A percentile compares a stretch with the other conserved stretches of the same genome.
phyloP scores from a whole-genome alignment of 2,113 vertebrate species.

The Vulpes lagopus region DNA sequence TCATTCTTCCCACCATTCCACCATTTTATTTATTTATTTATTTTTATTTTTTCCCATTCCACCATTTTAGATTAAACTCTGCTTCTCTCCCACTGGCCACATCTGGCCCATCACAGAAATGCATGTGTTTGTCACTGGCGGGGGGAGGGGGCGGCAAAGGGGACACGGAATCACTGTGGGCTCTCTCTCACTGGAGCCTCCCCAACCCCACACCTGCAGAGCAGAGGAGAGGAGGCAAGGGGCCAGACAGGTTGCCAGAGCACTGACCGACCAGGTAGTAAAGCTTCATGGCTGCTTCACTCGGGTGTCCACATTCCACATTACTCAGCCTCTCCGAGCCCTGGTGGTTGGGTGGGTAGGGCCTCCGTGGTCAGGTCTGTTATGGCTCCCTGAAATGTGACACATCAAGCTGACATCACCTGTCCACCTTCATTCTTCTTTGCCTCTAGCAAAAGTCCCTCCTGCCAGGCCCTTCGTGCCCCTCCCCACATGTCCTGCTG shows the following conservation, averaged over 20 bases:
- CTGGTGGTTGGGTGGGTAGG: not conserved
- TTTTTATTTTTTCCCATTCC: not conserved
- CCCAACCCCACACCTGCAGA: not conserved
- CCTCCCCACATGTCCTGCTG: not conserved
- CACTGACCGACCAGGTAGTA: not conserved
- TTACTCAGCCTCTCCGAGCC: conserved; percentile 8
- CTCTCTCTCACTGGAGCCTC: not conserved
- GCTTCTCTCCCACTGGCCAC: not conserved
- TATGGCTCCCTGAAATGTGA: conserved; percentile 60
- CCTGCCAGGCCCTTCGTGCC: not conserved
- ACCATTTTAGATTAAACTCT: conserved; percentile 55
- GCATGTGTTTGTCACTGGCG: not conserved
- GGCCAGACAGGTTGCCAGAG: not conserved
- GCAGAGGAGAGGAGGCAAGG: not conserved
- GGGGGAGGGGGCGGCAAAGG: not conserved
- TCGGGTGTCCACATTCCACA: not conserved
- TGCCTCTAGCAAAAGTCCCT: not conserved
- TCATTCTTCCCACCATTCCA: conserved; percentile 41
- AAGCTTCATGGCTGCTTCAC: not conserved
- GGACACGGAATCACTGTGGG: not conserved
- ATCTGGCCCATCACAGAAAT: not conserved
- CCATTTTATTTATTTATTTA: not conserved
- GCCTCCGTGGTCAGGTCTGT: conserved; percentile 29
- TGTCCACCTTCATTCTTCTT: conserved; percentile 47
- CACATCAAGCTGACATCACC: conserved; percentile 67